Evolutionary conservation across 2,888 invertebrate species (phyloP).

Genomic region (Polietes domitor): DNA sequence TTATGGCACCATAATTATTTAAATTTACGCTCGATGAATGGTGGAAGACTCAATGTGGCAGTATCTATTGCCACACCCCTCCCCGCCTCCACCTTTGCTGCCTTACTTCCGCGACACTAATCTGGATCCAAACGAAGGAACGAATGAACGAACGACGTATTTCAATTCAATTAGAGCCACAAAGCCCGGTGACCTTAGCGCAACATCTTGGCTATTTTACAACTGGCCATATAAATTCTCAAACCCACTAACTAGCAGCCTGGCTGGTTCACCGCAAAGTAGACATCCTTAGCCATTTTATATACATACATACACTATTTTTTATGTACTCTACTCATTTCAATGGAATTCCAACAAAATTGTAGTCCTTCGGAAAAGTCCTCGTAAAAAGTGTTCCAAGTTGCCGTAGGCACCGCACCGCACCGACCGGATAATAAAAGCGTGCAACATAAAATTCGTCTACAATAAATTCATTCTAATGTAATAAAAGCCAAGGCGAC

Average conservation of each 20-base stretch:
- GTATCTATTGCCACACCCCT: too few species aligned
- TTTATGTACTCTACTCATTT: background rate
- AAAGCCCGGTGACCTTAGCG: background rate
- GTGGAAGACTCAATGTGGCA: too few species aligned
- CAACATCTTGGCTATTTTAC: background rate
- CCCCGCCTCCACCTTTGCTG: too few species aligned
- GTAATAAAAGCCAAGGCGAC: slow-evolving; percentile 21
- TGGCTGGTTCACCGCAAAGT: background rate
- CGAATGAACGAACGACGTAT: too few species aligned
- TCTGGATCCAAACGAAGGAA: slow-evolving; percentile 1
- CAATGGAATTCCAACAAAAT: slow-evolving; percentile 2
- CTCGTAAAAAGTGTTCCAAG: too few species aligned
- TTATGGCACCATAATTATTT: too few species aligned
- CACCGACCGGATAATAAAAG: slow-evolving; percentile 14
- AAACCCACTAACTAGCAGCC: background rate
- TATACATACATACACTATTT: background rate
- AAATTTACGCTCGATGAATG: too few species aligned
- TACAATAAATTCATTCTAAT: slow-evolving; percentile 23
- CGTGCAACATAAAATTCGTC: slow-evolving; percentile 18
- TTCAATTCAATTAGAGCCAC: slow-evolving; percentile 12
- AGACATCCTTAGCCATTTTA: slow-evolving; percentile 2
- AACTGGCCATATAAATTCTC: background rate
- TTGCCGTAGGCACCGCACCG: background rate
- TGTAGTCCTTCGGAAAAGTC: background rate
- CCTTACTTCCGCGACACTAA: too few species aligned